Conservation (phyloP, 1,140 invertebrate genomes). For the Calycopis cecrops region DNA sequence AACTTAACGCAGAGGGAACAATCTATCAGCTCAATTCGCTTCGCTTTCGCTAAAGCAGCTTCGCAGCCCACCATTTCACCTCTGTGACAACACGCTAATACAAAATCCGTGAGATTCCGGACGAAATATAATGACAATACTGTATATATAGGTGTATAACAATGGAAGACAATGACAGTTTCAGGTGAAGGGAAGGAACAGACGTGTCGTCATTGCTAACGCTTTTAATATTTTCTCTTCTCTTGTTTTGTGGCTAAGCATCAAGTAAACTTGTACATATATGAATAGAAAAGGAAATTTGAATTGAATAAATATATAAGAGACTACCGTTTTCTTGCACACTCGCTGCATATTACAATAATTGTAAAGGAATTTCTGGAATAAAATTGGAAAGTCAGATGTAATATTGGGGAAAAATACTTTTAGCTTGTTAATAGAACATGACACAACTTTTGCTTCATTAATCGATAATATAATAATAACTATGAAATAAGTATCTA, state of each 20-base stretch:
- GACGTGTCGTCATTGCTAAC: slow-evolving; percentile 41
- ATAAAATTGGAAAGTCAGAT: too few relatives aligned
- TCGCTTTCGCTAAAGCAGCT: slow-evolving; percentile 60
- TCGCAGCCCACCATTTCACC: slow-evolving; percentile 36
- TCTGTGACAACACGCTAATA: slow-evolving; percentile 32
- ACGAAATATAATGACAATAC: slow-evolving; percentile 21
- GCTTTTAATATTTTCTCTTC: slow-evolving; percentile 53
- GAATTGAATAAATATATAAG: too few relatives aligned
- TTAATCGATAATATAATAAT: too few relatives aligned
- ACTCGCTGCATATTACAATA: too few relatives aligned
- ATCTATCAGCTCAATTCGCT: slow-evolving; percentile 46
- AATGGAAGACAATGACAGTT: slow-evolving; percentile 22
- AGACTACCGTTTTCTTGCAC: too few relatives aligned
- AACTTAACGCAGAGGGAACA: slow-evolving; percentile 37
- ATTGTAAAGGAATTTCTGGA: too few relatives aligned
- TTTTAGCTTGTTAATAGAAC: too few relatives aligned
- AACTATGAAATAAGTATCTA: too few relatives aligned
- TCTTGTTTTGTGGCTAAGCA: slow-evolving; percentile 62
- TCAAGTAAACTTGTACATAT: slow-evolving; percentile 51
- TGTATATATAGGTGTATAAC: slow-evolving; percentile 27
- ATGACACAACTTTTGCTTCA: too few relatives aligned
- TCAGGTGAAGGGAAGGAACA: slow-evolving; percentile 55
- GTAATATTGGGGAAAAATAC: too few relatives aligned
- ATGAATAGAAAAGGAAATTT: background rate
- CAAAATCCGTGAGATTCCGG: slow-evolving; percentile 53